Evolutionary conservation across 2,113 vertebrate genomes (phyloP), one percentile per base, ranked within the genome.

Genomic region (Phaetusa simplex): DNA sequence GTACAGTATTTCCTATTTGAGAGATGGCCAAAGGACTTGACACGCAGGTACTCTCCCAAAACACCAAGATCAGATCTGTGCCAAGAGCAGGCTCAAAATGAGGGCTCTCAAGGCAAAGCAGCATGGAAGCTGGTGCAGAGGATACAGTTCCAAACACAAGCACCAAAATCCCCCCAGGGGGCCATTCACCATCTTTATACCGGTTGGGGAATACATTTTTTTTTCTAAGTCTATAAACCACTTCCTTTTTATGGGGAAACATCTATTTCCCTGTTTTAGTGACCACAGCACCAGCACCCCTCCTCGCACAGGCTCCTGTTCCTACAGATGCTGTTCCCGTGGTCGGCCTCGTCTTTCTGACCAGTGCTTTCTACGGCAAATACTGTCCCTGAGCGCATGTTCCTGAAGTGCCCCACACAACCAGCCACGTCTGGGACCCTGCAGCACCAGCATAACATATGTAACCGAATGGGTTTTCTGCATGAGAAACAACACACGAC

Each of bases 231-330:
- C 55, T 82, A 45, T 30, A 45, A 89, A 82, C 36, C 50, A 62
- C 74, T 95, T 95, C 94, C 69, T 85, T 93, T 85, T 95, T 55
- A 93, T 0, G 0, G 10, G 53, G 71, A 82, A 96, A 92, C 82
- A 69, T 9, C 4, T 82, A 79, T 82, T 95, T 96, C 96, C 65
- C 66, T 79, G 43, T 95, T 96, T 76, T 17, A 71, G 78, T 43
- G 82, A 76, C 79, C 90, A 72, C 66, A 95, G 52, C 61, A 79
- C 11, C 65, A 83, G 71, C 53, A 80, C 2, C 15, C 15, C n/a
- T 67, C 14, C 56, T 86, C 3, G 7, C 55, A 40, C 61, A 82
- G 62, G 22, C 76, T 85, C 49, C 49, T 61, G 34, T 5, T 84
- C 78, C 73, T 64, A 55, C 49, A 34, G 2, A 40, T 3, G 1